Base-by-base conservation (phyloP, 2,888 invertebrate genomes). In the Thymelicus sylvestris region DNA sequence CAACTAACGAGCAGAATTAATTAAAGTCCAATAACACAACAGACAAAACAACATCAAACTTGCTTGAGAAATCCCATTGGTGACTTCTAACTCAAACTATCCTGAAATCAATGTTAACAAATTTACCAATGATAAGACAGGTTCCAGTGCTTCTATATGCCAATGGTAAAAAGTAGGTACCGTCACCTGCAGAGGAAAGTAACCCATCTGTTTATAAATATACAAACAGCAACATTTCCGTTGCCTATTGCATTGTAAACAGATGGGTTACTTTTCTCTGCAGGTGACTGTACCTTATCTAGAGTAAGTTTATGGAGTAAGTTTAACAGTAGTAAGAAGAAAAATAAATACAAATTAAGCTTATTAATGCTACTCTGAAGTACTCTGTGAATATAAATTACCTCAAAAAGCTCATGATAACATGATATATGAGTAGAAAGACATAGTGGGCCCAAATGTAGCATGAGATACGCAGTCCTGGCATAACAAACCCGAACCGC, bases 41-140 rank as follows among this genome's bases (percentile, higher is more conserved):
- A 64, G 73, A 72, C 74, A 76, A 75, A 63, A 57, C 74, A 75
- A 76, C 72, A 74, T 71, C 19, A 74, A 80, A 90, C 91, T 90
- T 91, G 91, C 91, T 88, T 90, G 82, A 86, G 81, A 73, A 81
- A 81, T 82, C 87, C 87, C 90, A 91, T 91, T 83, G 81, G 79
- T 74, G 67, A 66, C 77, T 62, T 73, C 77, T 76, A 38, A 50
- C 44, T 72, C 68, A 74, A 71, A 61, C 31, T 62, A 12, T 60
- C 68, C 62, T 62, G 52, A 68, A 68, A 41, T 62, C 13, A 66
- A 70, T 41, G 38, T 6, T 41, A 39, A 65, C 31, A n/a, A 38
- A 41, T 24, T 52, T 13, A 38, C 52, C 19, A 48, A 6, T 48
- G 39, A 61, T 59, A 41, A 59, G 48, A 62, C 12, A 57, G 19